Conservation (phyloP, 1,140 invertebrate species). For the Gonatopus flavifemur region DNA sequence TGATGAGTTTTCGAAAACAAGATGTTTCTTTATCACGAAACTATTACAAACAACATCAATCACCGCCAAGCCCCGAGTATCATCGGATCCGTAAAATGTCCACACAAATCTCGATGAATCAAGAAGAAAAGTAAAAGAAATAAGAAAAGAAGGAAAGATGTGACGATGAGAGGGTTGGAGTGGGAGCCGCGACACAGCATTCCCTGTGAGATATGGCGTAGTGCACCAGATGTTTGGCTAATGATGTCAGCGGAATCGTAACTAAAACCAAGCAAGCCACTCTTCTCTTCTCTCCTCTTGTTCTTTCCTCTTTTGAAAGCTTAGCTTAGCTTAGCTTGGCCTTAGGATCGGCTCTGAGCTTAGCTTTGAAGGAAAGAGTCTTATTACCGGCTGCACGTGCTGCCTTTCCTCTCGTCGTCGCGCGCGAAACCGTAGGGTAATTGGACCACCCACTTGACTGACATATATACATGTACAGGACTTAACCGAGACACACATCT, state of each 20-base stretch:
- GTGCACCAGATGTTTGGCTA: conserved; percentile 58
- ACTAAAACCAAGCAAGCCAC: conserved; percentile 46
- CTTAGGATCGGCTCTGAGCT: no score
- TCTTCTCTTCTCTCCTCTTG: no score
- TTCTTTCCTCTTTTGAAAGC: no score
- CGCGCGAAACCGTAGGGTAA: conserved; percentile 51
- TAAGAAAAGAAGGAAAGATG: not conserved
- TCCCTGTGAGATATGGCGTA: no score
- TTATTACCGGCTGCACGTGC: conserved; percentile 53
- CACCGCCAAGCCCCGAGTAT: no score
- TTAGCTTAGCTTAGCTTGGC: conserved; percentile 41
- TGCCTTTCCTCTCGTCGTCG: no score
- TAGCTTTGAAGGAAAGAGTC: conserved; percentile 46
- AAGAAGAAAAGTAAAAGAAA: not conserved
- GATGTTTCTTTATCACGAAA: no score
- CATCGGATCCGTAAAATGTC: no score
- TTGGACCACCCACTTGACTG: conserved; percentile 53
- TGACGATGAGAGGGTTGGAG: conserved; percentile 16
- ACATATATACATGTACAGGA: conserved; percentile 25
- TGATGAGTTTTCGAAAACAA: no score
- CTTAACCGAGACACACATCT: conserved; percentile 12
- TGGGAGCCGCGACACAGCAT: conserved; percentile 47
- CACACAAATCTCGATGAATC: no score
- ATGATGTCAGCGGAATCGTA: conserved; percentile 58
- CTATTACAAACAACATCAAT: no score